Evolutionary conservation across 2,888 invertebrate species (phyloP), one percentile per base, ranked within the genome.

Genomic region (Melanostoma mellinum): DNA sequence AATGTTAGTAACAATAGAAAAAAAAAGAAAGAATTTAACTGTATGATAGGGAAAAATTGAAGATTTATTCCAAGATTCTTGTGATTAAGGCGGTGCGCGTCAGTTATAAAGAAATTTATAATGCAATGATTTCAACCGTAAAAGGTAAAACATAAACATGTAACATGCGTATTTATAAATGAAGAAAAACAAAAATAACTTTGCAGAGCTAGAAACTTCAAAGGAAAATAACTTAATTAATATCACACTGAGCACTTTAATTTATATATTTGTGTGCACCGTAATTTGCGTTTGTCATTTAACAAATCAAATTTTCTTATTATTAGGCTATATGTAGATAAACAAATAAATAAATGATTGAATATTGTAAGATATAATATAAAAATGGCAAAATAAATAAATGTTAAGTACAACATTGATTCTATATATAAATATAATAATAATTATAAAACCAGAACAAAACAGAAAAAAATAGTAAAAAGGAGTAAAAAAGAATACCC

Each of bases 301-400:
- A 77, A 71, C 48, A 55, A 71, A 65, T 71, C 9, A 69, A 58
- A 32, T 60, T 71, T 75, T 63, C 75, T 84, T 58, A 71, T 79
- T 78, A 73, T 52, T 85, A 85, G 81, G 74, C 81, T 81, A 85
- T 58, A 76, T 81, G 81, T 85, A 85, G 82, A 82, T 78, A 85
- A 85, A 85, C 71, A 71, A 73, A 84, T 82, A 75, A 71, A 76
- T 63, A 78, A 78, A 74, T 82, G 69, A 81, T 56, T 76, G 58
- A 74, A 71, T 69, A 73, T 35, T 85, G 82, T 85, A 81, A 72
- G 82, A 79, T 82, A 79, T 67, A 63, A 32, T 48, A 63, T 48
- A 71, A 73, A 63, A 42, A 72, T 44, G 38, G 55, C 74, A 84
- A 78, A 69, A 65, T 69, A 84, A 84, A 79, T 84, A 65, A 84